Conservation (phyloP, 2,113 vertebrate species). For the Maccullochella peelii region DNA sequence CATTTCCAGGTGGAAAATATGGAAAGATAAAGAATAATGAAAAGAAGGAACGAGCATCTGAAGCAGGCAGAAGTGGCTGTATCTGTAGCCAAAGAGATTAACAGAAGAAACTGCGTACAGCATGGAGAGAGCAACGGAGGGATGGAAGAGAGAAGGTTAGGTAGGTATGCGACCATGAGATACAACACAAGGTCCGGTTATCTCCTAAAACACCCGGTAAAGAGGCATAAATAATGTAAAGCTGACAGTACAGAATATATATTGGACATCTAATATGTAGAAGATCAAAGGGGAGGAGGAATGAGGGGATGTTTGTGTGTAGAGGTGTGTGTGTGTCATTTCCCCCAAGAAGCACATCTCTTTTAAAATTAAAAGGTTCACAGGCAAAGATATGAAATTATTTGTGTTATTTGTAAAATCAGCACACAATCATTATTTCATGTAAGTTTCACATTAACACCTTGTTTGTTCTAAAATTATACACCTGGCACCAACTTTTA, state of each 20-base stretch:
- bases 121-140: constrained; percentile 22
- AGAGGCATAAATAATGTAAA: constrained; percentile 60
- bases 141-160: constrained; percentile 41
- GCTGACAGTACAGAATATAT: constrained; percentile 56
- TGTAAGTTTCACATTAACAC: not conserved
- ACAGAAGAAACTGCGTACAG: constrained; percentile 15
- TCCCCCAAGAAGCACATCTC: not conserved
- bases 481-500: not conserved
- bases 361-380: not conserved
- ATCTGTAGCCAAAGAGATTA: constrained; percentile 57
- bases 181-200: constrained; percentile 56
- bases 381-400: not conserved
- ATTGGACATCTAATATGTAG: constrained; percentile 32
- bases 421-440: not conserved
- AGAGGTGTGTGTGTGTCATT: not conserved
- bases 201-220: constrained; percentile 62
- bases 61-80: constrained; percentile 28
- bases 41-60: not conserved
- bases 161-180: constrained; percentile 54
- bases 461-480: not conserved
- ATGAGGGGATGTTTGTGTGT: not conserved
- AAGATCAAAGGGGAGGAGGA: constrained; percentile 2
- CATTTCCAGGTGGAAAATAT: constrained; percentile 34
- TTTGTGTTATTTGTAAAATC: not conserved
- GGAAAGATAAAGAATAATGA: constrained; percentile 41